Conservation (phyloP, 2,888 invertebrate genomes). For the Philaethria dido region DNA sequence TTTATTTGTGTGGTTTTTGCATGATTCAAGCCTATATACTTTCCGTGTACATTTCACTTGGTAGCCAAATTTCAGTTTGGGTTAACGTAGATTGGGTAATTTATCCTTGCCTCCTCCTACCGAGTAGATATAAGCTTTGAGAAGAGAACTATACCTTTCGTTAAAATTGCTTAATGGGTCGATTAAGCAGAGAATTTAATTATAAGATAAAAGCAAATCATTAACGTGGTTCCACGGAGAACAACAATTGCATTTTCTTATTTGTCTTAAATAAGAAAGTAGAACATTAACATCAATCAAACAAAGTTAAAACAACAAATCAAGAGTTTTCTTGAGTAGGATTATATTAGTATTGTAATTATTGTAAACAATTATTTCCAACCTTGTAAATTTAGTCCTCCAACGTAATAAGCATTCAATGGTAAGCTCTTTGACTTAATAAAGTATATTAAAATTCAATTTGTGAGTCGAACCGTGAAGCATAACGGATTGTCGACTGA, state of each 20-base stretch:
- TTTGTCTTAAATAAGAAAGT: not conserved
- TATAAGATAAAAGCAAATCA: constrained; percentile 63
- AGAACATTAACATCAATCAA: constrained; percentile 1
- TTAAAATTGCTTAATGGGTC: constrained; percentile 78
- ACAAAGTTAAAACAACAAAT: constrained; percentile 1
- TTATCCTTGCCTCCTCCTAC: constrained; percentile 76
- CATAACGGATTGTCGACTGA: constrained; percentile 77
- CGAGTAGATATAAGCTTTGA: constrained; percentile 62
- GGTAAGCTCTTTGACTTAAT: constrained; percentile 79
- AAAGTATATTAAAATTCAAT: constrained; percentile 82
- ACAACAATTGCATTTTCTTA: constrained; percentile 19
- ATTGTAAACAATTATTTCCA: constrained; percentile 19
- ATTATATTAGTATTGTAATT: constrained; percentile 23
- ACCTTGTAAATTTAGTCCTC: constrained; percentile 51
- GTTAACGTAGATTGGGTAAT: constrained; percentile 82
- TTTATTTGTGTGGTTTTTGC: constrained; percentile 62
- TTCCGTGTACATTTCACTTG: constrained; percentile 66
- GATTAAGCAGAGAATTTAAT: constrained; percentile 71
- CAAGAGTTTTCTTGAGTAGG: constrained; percentile 4
- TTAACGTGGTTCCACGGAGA: constrained; percentile 20
- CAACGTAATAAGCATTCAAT: constrained; percentile 75
- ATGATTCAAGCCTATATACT: constrained; percentile 74
- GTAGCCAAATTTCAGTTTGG: constrained; percentile 76
- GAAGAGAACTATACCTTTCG: constrained; percentile 68
- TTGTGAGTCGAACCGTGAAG: constrained; percentile 78